Percentiles rank a stretch among this genome's conserved stretches.
These are phyloP conservation scores for Ptiloglossa arizonensis DNA, from an alignment of 1,140 invertebrate genomes.

Conservation along the genomic window DNA sequence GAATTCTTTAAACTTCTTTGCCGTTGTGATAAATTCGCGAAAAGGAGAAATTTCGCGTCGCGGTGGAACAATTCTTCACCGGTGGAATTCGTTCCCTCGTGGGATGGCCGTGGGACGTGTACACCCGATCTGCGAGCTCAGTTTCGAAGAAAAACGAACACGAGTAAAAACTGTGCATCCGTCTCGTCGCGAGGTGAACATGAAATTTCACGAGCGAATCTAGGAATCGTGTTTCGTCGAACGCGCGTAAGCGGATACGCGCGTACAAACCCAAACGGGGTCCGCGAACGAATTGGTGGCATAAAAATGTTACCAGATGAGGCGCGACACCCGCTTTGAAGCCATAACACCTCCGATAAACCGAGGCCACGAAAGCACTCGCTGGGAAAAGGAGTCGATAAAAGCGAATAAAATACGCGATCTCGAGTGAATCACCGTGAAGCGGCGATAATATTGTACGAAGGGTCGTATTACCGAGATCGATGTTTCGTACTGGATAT, in stretches of 20 bases:
- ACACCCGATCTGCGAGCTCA: background rate
- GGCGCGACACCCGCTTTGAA: background rate
- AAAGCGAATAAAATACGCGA: background rate
- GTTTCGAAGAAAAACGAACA: background rate
- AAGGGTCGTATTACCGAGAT: too few species aligned
- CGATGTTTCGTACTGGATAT: too few species aligned
- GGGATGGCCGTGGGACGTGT: background rate
- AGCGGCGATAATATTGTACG: background rate
- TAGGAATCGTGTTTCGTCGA: background rate
- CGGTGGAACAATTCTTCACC: background rate
- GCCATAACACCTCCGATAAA: background rate
- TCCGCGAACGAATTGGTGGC: background rate
- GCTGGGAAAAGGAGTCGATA: background rate
- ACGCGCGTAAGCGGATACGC: background rate
- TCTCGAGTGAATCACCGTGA: background rate
- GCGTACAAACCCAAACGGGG: background rate
- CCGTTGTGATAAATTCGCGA: background rate
- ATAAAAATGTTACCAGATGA: background rate
- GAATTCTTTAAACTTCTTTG: background rate
- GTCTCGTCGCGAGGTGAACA: background rate
- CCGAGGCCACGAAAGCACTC: background rate
- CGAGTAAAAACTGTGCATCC: background rate
- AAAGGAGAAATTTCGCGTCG: background rate
- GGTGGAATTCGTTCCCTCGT: background rate
- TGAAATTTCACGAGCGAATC: background rate